Base-by-base conservation (phyloP, 2,888 invertebrate species). In the Meteorus cinctellus region DNA sequence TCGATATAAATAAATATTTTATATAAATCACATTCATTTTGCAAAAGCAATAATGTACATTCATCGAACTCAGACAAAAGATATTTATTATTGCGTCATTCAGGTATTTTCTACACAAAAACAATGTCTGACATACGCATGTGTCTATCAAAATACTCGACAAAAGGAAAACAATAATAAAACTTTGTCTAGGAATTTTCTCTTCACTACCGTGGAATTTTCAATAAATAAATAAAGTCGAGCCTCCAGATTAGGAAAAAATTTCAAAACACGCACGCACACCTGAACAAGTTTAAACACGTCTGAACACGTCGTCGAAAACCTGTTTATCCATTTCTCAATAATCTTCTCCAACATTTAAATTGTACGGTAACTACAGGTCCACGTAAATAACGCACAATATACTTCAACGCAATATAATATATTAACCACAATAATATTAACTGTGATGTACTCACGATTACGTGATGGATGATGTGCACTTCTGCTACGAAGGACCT, bases 401-500 rank as follows among this genome's bases (percentile, higher is more conserved):
- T 55, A 55, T 55, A 55, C 19, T 19, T 19, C 19, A 19, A 19
- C 55, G 55, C 19, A 55, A 55, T 55, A 19, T 55, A 19, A 24
- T 8, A 55, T 6, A 55, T 55, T 4, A 55, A 55, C 10, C 12
- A 59, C 19, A 29, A 72, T 59, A 24, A 72, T 59, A 24, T 10
- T 59, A 66, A 65, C 14, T 67, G 70, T 55, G 36, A 62, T 60
- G 69, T 84, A 89, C 89, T 89, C 83, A 89, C 89, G 89, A 80
- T 89, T 89, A 81, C 89, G 86, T 74, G 86, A 85, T 60, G 86
- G 85, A 79, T 89, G 88, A 72, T 88, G 89, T 8, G 81, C 82
- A 76, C 80, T 87, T 76, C 89, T 83, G 81, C 82, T 86, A 31
- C 89, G 84, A 51, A 89, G 86, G 81, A 88, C 87, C 85, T 89